Evolutionary conservation across 2,888 invertebrate genomes (phyloP), one percentile per base, ranked within the genome.

Genomic region (Ischnus inquisitorius): DNA sequence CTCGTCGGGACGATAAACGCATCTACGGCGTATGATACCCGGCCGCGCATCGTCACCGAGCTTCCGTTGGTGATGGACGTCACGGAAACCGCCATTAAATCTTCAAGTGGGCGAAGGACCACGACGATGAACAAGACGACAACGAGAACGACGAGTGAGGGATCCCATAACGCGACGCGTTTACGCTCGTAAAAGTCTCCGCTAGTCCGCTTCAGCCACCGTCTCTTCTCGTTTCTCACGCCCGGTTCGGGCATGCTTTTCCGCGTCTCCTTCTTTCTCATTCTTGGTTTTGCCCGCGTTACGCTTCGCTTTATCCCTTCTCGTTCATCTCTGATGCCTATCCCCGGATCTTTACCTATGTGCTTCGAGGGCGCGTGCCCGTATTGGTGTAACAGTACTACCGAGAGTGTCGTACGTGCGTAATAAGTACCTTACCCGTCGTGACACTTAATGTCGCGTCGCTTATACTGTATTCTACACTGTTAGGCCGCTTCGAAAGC

Each of bases 181-280:
- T 77, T 22, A 65, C 57, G 46, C 54, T 77, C 76, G 71, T 82
- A 82, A 82, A 82, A 77, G 19, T 16, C 65, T 77, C 65, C 39
- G 64, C 54, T 28, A 19, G 12, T 25, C 46, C 60, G 39, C 39
- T 46, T 14, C 71, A 25, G 43, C 14, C n/a, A n/a, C n/a, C 46
- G 51, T 60, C 46, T 72, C 72, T 46, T 22, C 19, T 28, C 22
- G n/a, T 16, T 28, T 25, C 54, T 51, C 46, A 54, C 10, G 54
- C 10, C 22, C 19, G 19, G 22, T 62, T 39, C 62, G 5, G 34
- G 39, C 16, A 39, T 39, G n/a, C 16, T 39, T 62, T 3, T n/a
- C n/a, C 34, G 34, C 34, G 62, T 6, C 39, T 39, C 16, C 54
- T 51, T 54, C 22, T 19, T 10, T 12, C 54, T 16, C 22, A 22